These are phyloP conservation scores for Lomographa bimaculata DNA, from an alignment of 2,888 invertebrate genomes.

Conservation along the genomic window DNA sequence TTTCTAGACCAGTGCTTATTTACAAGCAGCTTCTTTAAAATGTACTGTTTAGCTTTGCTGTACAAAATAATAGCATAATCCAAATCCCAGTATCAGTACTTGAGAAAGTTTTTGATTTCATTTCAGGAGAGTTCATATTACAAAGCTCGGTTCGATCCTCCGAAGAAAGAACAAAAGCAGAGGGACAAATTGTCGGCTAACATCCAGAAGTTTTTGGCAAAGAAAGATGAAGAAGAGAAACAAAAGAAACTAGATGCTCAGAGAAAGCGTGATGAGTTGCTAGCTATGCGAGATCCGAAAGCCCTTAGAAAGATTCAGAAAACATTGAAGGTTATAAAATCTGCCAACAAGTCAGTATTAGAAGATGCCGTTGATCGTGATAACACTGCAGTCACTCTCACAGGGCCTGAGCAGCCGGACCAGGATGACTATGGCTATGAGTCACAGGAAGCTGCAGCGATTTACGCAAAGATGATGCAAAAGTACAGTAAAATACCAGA, in stretches of 20 bases:
- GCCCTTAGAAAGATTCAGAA: slow-evolving; percentile 89
- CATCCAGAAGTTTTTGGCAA: slow-evolving; percentile 92
- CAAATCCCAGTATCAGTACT: too few relatives aligned
- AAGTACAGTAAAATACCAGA: slow-evolving; percentile 90
- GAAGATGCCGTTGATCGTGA: slow-evolving; percentile 91
- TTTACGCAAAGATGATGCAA: slow-evolving; percentile 93
- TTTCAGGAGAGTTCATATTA: slow-evolving; percentile 84
- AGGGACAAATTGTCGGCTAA: slow-evolving; percentile 88
- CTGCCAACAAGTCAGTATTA: slow-evolving; percentile 93
- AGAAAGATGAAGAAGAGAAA: slow-evolving; percentile 91
- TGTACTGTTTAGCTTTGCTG: too few relatives aligned
- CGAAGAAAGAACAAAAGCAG: slow-evolving; percentile 90
- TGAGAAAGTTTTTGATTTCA: slow-evolving; percentile 27
- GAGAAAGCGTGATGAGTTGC: slow-evolving; percentile 85
- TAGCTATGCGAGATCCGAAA: slow-evolving; percentile 88
- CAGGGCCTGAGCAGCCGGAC: slow-evolving; percentile 91
- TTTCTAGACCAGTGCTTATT: too few relatives aligned
- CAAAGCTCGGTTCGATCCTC: slow-evolving; percentile 91
- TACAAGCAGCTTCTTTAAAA: too few relatives aligned
- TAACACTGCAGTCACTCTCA: slow-evolving; percentile 89
- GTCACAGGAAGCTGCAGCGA: slow-evolving; percentile 91
- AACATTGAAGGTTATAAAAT: slow-evolving; percentile 93
- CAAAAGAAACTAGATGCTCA: slow-evolving; percentile 85
- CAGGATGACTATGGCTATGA: slow-evolving; percentile 97
- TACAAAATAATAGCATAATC: too few relatives aligned